Conservation (phyloP, 2,888 invertebrate species). For the Cinara cedri region DNA sequence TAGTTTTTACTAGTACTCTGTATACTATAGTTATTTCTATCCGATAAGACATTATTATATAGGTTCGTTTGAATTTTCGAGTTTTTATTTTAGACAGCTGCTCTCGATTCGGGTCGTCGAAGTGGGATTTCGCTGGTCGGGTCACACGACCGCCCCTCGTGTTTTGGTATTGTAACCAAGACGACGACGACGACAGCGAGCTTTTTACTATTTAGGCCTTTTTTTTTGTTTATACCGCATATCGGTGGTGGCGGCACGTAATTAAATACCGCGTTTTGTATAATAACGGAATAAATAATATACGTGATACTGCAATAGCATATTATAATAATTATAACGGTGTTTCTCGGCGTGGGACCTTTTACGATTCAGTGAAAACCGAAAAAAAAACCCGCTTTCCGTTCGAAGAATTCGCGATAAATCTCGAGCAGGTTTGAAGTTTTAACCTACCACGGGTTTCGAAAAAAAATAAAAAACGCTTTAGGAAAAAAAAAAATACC, state of each 20-base stretch:
- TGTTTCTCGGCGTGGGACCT: not conserved
- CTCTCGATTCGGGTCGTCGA: too few relatives aligned
- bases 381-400: too few relatives aligned
- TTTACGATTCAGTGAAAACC: not conserved
- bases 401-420: not conserved
- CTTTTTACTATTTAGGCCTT: not conserved
- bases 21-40: too few relatives aligned
- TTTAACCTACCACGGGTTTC: too few relatives aligned
- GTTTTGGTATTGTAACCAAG: conserved; percentile 47
- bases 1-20: too few relatives aligned
- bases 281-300: conserved; percentile 26
- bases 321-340: conserved; percentile 8
- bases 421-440: not conserved
- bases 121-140: not conserved
- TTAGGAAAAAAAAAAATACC: too few relatives aligned
- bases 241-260: not conserved
- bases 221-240: not conserved
- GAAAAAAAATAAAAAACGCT: too few relatives aligned
- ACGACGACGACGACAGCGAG: conserved; percentile 11
- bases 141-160: not conserved
- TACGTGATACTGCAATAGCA: not conserved
- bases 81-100: too few relatives aligned
- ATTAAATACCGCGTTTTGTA: conserved; percentile 19
- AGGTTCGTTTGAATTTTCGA: too few relatives aligned
- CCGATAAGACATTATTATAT: too few relatives aligned